phyloP scores from a whole-genome alignment of 2,113 vertebrate species.

The Limnothrissa miodon region DNA sequence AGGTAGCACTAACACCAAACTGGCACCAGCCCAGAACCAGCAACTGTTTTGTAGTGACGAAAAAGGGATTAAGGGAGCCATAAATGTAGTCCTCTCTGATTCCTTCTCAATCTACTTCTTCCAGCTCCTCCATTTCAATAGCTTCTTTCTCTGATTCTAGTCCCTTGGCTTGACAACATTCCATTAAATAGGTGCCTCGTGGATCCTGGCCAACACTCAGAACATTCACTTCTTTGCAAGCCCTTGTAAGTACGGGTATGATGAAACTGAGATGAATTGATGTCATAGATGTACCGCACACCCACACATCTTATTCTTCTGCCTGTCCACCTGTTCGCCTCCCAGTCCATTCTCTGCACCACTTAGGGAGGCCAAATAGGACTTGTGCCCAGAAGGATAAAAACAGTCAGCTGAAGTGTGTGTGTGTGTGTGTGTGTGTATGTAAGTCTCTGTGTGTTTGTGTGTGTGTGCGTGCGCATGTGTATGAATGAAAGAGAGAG shows the following conservation, averaged over 20 bases:
- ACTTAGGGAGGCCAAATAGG: background rate
- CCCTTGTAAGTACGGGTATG: background rate
- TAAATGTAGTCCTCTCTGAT: slow-evolving; percentile 36
- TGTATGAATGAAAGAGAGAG: background rate
- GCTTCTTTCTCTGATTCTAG: background rate
- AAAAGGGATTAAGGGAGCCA: slow-evolving; percentile 35
- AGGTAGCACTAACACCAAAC: too few species aligned
- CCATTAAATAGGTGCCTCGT: background rate
- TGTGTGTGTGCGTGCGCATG: background rate
- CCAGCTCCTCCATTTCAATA: background rate
- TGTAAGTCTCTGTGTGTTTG: background rate
- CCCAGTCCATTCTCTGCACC: background rate
- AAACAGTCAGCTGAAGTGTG: slow-evolving; percentile 1
- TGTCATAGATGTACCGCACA: background rate
- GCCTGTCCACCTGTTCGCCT: background rate
- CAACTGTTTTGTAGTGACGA: too few species aligned
- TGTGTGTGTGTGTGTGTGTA: background rate
- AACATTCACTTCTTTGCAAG: background rate
- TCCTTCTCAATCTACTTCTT: background rate
- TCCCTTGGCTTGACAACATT: background rate
- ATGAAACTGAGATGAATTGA: background rate
- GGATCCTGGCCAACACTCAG: background rate
- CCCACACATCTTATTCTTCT: background rate
- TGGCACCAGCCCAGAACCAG: too few species aligned
- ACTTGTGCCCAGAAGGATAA: background rate